phyloP scores from a whole-genome alignment of 2,797 vertebrate species.

The Pipistrellus nathusii region DNA sequence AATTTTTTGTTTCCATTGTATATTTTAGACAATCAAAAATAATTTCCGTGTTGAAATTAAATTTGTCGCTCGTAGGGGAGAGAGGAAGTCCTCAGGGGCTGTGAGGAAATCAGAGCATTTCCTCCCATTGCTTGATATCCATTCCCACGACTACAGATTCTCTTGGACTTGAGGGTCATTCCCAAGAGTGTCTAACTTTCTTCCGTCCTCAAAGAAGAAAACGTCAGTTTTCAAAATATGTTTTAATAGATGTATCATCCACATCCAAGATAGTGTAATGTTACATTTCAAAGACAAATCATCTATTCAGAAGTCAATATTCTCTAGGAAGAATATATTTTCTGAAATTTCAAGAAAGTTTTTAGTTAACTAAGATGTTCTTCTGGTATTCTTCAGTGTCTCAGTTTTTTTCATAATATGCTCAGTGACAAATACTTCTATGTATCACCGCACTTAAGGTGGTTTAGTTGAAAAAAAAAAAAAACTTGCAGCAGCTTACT shows the following conservation, averaged over 20 bases:
- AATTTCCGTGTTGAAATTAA: slow-evolving; percentile 32
- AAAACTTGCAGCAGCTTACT: slow-evolving; percentile 44
- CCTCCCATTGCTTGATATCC: neutral
- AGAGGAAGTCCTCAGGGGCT: neutral
- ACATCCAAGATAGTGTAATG: neutral
- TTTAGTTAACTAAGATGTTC: slow-evolving; percentile 58
- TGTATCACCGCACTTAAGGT: neutral
- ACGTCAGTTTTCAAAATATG: slow-evolving; percentile 63
- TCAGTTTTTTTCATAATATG: slow-evolving; percentile 17
- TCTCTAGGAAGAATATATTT: slow-evolving; percentile 48
- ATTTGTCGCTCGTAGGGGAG: neutral
- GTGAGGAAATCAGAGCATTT: neutral
- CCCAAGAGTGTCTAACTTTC: neutral
- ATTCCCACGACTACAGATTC: neutral
- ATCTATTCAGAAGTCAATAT: neutral
- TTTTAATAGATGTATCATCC: slow-evolving; percentile 64
- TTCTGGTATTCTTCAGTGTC: slow-evolving; percentile 10
- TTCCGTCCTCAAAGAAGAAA: slow-evolving; percentile 6
- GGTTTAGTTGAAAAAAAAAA: slow-evolving; percentile 29
- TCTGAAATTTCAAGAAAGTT: slow-evolving; percentile 46
- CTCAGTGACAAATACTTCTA: slow-evolving; percentile 33
- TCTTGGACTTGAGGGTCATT: neutral
- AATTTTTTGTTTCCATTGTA: slow-evolving; percentile 9
- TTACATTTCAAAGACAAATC: slow-evolving; percentile 58
- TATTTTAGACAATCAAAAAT: slow-evolving; percentile 5